Base-by-base conservation (phyloP, 1,140 invertebrate species). In the Drosophila lini region DNA sequence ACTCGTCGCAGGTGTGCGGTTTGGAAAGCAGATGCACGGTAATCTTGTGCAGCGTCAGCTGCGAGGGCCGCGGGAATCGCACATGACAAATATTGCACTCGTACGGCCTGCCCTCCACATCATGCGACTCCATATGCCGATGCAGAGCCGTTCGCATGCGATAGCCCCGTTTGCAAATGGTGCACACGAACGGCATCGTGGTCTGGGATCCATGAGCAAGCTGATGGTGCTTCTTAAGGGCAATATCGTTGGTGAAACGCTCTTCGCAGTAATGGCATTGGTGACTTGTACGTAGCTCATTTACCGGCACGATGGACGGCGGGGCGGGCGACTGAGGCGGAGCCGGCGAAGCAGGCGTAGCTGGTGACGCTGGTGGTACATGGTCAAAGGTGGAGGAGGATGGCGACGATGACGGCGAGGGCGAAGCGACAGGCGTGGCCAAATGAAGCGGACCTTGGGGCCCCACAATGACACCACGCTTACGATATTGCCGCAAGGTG, bases 111-210 rank as follows among this genome's bases (percentile, higher is more conserved):
- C 90, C 90, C 45, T 91, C 88, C 15, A 80, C 79, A 47, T 91
- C 86, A 31, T 91, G 90, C 6, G 90, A 83, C 31, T 91, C 91
- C 90, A 91, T 91, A 47, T 91, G 90, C 5, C 91, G 78, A n/a
- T 91, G 86, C 48, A 91, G 74, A 4, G 91, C 90, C 15, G 74
- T 90, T 25, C 90, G 90, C 65, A 91, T 89, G 19, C 90, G 78
- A 52, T 85, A 91, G 38, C 90, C 90, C 1, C 90, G 86, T 59
- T 91, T 91, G 28, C 90, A 91, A 11, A 91, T 89, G 10, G 61
- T 42, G 41, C 90, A 91, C 9, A 91, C 85, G 59, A 83, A 90
- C 2, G 85, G 83, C 85, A 90, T 89, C 8, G 78, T 79, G 0
- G 79, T 76, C 74, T 89, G 86, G 10, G 81, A 75, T 32, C 88